phyloP scores from a whole-genome alignment of 2,888 invertebrate genomes.

The Troides helena region DNA sequence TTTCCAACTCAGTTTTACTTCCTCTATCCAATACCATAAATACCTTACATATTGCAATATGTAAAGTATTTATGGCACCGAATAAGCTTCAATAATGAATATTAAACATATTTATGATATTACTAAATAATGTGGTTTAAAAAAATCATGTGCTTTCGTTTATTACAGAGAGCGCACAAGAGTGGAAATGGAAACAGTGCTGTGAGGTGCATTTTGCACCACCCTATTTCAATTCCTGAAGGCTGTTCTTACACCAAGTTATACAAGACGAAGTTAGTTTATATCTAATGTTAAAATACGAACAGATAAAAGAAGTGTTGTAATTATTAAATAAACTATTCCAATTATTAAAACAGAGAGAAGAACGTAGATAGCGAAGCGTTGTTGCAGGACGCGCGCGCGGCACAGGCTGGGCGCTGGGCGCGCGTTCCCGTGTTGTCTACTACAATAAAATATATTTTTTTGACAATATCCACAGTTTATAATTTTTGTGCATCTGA shows the following conservation, averaged over 20 bases:
- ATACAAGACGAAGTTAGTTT: conserved; percentile 79
- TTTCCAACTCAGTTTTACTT: too few species aligned
- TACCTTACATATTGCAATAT: too few species aligned
- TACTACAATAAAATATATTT: conserved; percentile 81
- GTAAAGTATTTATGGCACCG: too few species aligned
- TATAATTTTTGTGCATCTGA: conserved; percentile 33
- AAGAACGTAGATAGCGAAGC: conserved; percentile 78
- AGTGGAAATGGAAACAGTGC: conserved; percentile 96
- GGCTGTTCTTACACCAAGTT: conserved; percentile 81
- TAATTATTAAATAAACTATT: conserved; percentile 82
- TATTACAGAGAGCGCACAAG: conserved; percentile 79
- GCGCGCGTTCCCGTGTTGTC: conserved; percentile 76
- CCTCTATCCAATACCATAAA: too few species aligned
- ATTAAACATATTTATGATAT: too few species aligned
- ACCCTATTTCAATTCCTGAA: conserved; percentile 79
- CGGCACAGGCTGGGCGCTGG: conserved; percentile 74
- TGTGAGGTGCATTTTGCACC: conserved; percentile 84
- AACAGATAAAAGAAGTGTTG: conserved; percentile 77
- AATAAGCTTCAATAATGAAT: too few species aligned
- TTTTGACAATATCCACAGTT: conserved; percentile 70
- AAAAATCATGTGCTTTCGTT: background rate
- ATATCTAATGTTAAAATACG: conserved; percentile 79
- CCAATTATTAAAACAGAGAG: conserved; percentile 80
- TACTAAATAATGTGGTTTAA: too few species aligned
- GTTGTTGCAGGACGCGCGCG: conserved; percentile 77